Percentiles rank a stretch among this genome's conserved stretches.
Conservation (phyloP, 2,797 vertebrate genomes). For the Hyperoplus immaculatus region DNA sequence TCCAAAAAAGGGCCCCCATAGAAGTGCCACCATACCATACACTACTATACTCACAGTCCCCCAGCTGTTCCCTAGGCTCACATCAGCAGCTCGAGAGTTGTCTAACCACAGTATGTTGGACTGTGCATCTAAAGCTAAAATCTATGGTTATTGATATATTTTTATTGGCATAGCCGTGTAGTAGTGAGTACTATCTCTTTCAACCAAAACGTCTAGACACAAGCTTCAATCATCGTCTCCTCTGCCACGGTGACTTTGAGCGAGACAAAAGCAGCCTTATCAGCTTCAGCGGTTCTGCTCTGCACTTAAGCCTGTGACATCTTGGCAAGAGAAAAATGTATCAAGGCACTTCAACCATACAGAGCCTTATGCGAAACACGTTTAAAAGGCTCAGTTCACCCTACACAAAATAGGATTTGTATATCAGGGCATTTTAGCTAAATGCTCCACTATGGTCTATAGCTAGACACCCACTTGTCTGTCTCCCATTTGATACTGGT, state of each 20-base stretch:
- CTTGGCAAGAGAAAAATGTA: no score
- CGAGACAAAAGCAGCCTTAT: slow-evolving; percentile 1
- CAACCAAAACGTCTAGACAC: not conserved
- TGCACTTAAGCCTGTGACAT: not conserved
- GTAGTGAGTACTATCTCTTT: not conserved
- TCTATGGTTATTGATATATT: slow-evolving; percentile 24
- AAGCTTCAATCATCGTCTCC: not conserved
- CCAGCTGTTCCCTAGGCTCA: slow-evolving; percentile 68
- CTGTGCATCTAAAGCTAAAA: slow-evolving; percentile 21
- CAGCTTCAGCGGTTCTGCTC: slow-evolving; percentile 4
- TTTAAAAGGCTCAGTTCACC: slow-evolving; percentile 5
- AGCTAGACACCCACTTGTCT: not conserved
- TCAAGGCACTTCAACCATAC: no score
- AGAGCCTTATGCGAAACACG: no score
- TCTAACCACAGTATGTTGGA: slow-evolving; percentile 15
- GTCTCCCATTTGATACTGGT: not conserved
- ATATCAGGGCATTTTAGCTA: not conserved
- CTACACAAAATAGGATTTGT: not conserved
- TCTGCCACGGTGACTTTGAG: not conserved
- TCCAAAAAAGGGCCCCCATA: slow-evolving; percentile 22
- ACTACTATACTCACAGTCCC: slow-evolving; percentile 37
- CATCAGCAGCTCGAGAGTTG: slow-evolving; percentile 29
- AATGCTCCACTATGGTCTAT: not conserved
- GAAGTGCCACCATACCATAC: slow-evolving; percentile 23
- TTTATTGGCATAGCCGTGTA: slow-evolving; percentile 2